phyloP scores from a whole-genome alignment of 2,113 vertebrate genomes.

The Notiomystis cincta region DNA sequence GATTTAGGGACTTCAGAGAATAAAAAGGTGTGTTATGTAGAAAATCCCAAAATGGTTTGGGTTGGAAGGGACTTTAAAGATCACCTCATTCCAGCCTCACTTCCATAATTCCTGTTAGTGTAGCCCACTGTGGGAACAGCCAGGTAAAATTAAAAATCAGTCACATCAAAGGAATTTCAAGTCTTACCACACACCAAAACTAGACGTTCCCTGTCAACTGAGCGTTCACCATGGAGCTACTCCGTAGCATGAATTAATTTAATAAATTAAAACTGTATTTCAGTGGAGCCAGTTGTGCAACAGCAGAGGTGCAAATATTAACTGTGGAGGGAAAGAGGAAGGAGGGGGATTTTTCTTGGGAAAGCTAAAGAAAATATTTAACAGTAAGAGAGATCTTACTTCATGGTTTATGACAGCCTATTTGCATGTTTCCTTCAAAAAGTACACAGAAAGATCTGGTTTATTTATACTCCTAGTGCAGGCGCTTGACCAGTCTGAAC shows the following conservation, averaged over 20 bases:
- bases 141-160: neutral
- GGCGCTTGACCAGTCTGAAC: neutral
- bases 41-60: neutral
- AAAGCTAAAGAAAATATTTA: constrained; percentile 33
- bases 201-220: neutral
- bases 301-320: neutral
- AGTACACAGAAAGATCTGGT: neutral
- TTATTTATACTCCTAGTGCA: neutral
- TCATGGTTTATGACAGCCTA: constrained; percentile 13
- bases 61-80: neutral
- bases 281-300: neutral
- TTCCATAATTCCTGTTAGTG: accelerated
- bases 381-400: neutral
- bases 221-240: neutral
- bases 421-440: constrained; percentile 26
- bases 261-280: neutral
- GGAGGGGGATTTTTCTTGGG: neutral
- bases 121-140: neutral
- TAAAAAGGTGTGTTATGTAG: neutral
- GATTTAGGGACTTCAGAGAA: neutral
- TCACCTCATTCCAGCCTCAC: neutral
- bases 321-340: neutral
- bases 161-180: neutral
- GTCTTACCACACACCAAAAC: neutral
- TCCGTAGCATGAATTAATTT: neutral